Percentiles rank a stretch among this genome's conserved stretches.
These are phyloP conservation scores for Candidula unifasciata DNA, from an alignment of 2,888 invertebrate species.

Conservation along the genomic window DNA sequence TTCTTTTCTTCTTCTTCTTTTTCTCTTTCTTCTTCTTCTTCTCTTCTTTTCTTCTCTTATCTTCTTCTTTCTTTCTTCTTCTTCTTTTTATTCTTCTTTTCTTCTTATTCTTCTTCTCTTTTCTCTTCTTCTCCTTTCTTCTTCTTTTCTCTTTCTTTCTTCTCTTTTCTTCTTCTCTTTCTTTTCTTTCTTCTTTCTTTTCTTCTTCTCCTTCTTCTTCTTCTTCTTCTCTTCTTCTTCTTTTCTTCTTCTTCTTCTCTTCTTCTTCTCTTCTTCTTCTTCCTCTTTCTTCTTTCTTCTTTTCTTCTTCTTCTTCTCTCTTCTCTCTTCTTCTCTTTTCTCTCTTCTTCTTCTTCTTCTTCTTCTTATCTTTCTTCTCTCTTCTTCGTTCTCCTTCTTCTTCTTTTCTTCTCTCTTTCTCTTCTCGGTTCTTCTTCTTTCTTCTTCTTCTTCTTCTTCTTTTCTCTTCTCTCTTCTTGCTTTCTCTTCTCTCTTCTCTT, in stretches of 20 bases:
- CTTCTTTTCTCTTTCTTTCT: neutral
- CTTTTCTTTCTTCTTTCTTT: neutral
- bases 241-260: neutral
- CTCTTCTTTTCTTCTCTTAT: too few species aligned
- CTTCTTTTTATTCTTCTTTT: neutral
- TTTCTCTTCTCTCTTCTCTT: too few species aligned
- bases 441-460: neutral
- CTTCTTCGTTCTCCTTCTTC: neutral
- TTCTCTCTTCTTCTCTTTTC: neutral
- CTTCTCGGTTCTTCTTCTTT: neutral
- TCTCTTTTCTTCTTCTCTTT: neutral
- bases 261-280: neutral
- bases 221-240: neutral
- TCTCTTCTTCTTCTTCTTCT: neutral
- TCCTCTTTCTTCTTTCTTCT: neutral
- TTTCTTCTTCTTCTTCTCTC: neutral
- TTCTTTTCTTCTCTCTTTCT: neutral
- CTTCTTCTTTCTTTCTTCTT: too few species aligned
- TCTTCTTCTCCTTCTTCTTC: neutral
- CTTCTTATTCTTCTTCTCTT: too few species aligned
- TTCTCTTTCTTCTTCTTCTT: too few species aligned
- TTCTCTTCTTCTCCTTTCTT: neutral
- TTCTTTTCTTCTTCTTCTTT: too few species aligned
- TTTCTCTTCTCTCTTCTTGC: neutral
- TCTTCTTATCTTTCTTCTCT: neutral